Evolutionary conservation across 2,888 invertebrate species (phyloP), one percentile per base, ranked within the genome.

Genomic region (Digitonthophagus gazella): DNA sequence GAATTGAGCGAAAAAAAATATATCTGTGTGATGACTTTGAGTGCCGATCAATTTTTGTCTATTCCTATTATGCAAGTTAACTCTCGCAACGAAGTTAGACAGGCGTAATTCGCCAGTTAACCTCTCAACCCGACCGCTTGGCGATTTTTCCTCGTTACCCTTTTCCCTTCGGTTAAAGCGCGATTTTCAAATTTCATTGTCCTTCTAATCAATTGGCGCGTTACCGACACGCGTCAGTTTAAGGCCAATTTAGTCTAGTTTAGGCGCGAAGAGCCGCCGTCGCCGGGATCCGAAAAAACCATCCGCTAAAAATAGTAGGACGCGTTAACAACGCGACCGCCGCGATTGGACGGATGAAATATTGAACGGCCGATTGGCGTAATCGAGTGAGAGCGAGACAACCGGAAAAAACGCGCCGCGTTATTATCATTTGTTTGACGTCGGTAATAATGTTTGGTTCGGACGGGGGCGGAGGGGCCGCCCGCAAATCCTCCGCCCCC

Each of bases 381-480:
- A 44, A 44, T 16, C 58, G 58, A 58, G 58, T 15, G 58, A 16
- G 20, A 72, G 69, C 67, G 69, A 76, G 76, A 78, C 79, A 79
- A 80, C 79, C 78, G 79, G 79, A 79, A 79, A 79, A 79, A 79
- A 78, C 28, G 8, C 6, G 28, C 28, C 28, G 28, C 28, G 28
- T n/a, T n/a, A 11, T 44, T 44, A 44, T 44, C 28, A 44, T 44
- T 44, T 80, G 76, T 80, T 80, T 80, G 80, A 80, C 79, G 75
- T 79, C 74, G 74, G 78, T 80, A 80, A 80, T 80, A 80, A 81
- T 79, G 80, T 80, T 80, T 80, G 77, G 69, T 71, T n/a, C n/a
- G n/a, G n/a, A n/a, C n/a, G n/a, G n/a, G n/a, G 74, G 73, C 73
- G 73, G 73, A 71, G 68, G 66, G 74, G 74, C 74, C 74, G 74